These are phyloP conservation scores for Saguinus imperator DNA, from an alignment of 2,113 vertebrate species.

Conservation along the genomic window DNA sequence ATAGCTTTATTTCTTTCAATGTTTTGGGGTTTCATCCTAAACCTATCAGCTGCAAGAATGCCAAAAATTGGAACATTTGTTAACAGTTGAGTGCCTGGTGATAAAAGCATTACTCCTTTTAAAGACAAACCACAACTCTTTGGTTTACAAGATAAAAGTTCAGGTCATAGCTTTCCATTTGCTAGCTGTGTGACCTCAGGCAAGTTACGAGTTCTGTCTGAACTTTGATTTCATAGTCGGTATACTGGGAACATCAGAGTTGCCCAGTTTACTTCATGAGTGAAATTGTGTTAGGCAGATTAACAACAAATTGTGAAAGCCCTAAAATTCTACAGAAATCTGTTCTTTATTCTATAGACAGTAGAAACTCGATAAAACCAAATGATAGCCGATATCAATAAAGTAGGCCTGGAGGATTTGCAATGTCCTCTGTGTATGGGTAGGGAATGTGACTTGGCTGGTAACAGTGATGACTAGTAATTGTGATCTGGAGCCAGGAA, in stretches of 20 bases:
- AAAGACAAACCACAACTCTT: neutral
- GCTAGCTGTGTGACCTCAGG: neutral
- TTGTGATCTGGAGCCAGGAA: neutral
- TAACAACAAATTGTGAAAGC: neutral
- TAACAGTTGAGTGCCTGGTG: neutral
- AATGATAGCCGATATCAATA: neutral
- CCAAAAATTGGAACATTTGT: neutral
- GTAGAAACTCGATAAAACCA: neutral
- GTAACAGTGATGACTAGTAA: fast-evolving
- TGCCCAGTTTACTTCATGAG: neutral
- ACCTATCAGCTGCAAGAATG: neutral
- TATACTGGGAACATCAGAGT: neutral
- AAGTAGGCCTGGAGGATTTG: neutral
- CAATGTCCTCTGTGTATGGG: neutral
- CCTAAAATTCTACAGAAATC: neutral
- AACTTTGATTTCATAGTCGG: neutral
- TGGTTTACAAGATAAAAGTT: neutral
- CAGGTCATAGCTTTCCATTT: neutral
- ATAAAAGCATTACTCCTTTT: neutral
- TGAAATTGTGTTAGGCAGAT: neutral
- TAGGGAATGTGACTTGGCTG: neutral
- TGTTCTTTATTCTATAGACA: neutral
- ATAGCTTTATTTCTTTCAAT: neutral
- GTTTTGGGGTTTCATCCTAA: neutral
- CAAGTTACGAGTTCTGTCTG: neutral